Conservation (phyloP, 2,113 vertebrate species). For the Gymnogyps californianus region DNA sequence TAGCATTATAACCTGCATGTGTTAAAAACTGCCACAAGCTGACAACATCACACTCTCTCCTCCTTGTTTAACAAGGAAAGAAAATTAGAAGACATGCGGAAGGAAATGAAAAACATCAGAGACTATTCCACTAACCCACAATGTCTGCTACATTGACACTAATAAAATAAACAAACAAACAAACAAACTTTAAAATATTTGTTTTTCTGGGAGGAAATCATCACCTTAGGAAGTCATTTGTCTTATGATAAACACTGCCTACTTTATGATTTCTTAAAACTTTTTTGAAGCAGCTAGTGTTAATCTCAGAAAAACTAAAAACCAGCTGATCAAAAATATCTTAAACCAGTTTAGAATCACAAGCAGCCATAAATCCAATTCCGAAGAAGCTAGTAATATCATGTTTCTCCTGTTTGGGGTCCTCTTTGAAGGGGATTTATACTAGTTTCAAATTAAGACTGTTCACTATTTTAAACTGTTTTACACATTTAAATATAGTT, state of each 20-base stretch:
- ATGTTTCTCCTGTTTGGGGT: not conserved
- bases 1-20: not conserved
- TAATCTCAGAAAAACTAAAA: not conserved
- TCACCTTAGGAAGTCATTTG: not conserved
- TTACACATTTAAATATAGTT: not conserved
- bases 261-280: not conserved
- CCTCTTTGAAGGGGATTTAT: not conserved
- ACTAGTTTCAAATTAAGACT: not conserved
- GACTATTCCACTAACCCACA: not conserved
- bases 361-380: not conserved
- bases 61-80: not conserved
- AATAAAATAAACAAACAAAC: not conserved
- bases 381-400: not conserved
- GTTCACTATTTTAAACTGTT: not conserved
- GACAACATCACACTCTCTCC: not conserved
- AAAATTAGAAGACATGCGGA: not conserved
- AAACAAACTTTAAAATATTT: not conserved
- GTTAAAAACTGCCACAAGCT: not conserved
- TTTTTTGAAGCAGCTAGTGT: not conserved
- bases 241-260: not conserved
- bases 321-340: not conserved
- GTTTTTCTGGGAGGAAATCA: not conserved
- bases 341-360: not conserved
- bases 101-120: not conserved
- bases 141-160: not conserved